Base-by-base conservation (phyloP, 2,113 vertebrate genomes). In the Anoura caudifer region DNA sequence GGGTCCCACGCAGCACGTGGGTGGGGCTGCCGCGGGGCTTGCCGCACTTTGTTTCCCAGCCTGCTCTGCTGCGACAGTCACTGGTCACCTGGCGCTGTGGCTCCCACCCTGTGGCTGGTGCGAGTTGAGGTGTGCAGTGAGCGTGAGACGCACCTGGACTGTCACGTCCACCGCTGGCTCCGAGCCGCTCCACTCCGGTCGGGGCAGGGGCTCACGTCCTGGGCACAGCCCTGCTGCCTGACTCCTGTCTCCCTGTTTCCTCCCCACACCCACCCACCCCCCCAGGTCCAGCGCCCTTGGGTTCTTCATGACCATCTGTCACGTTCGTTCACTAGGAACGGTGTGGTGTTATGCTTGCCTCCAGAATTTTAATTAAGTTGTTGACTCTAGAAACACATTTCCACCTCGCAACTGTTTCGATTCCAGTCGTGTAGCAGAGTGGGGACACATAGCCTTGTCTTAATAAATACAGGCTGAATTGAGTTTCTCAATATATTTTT, bases 281-380 rank as follows among this genome's bases (percentile, higher is more conserved):
- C 16, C 54, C 4, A 20, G 54, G 65, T 92, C 45, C 28, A 80
- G 79, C 5, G 52, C 45, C 82, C 5, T 4, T 75, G 73, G 67
- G 8, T 87, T 72, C 47, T 90, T 54, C 87, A 33, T 67, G 79
- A 52, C 61, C 73, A 38, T 73, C 36, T 77, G 26, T 28, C 52
- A 67, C 75, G 33, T 85, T 95, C n/a, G n/a, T n/a, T 91, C 95
- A 67, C 84, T 88, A 43, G 79, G 84, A 70, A 85, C n/a, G 52
- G 2, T 15, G 17, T 61, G 5, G 50, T 63, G 89, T 81, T 86
- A 61, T 73, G 26, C 24, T 5, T 96, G 50, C 77, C 22, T 86
- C 33, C 12, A n/a, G 31, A 85, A 63, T 36, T 75, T 70, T 91
- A 81, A 75, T 73, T 84, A 86, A 75, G 38, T 92, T 52, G 79